Base-by-base conservation (phyloP, 2,797 vertebrate species). In the Bradypus variegatus region DNA sequence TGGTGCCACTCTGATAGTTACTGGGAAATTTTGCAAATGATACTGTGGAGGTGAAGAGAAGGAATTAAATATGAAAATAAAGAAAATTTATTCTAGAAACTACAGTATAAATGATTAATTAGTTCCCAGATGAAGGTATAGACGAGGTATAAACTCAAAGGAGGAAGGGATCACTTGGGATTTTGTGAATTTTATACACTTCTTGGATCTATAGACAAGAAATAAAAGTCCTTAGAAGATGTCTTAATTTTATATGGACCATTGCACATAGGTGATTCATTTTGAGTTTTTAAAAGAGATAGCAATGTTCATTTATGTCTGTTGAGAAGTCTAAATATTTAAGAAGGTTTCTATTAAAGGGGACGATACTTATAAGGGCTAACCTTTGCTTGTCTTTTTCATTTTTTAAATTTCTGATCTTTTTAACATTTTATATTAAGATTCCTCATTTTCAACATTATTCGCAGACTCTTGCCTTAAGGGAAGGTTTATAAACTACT, bases 391-490 rank as follows among this genome's bases (percentile, higher is more conserved):
- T 88, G 5, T 86, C 29, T 64, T 88, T 94, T 94, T 91, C 12
- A 85, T 72, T 94, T 85, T 89, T 79, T 3, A 76, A 92, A 45
- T 83, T 10, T 67, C 53, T 2, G 4, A 41, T 48, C 50, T 93
- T 75, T 91, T 86, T n/a, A 94, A 58, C 76, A 72, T 69, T 65
- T 94, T 85, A 21, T 89, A 38, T 86, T 90, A 60, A 16, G 12
- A 18, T 15, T 90, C 70, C 94, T 92, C 31, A 91, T 91, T 87
- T 94, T 94, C 58, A 76, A 6, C 45, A 78, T 72, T 86, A 65
- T 82, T 78, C 53, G 82, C 27, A 85, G 19, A 73, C 18, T 79
- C 41, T 93, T 93, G 64, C 69, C 91, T 93, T 48, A 29, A 76
- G 87, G 88, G 27, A 86, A 69, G 41, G n/a, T 64, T 81, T 88